Conservation (phyloP, 2,888 invertebrate species). For the Drosophila kanekoi region DNA sequence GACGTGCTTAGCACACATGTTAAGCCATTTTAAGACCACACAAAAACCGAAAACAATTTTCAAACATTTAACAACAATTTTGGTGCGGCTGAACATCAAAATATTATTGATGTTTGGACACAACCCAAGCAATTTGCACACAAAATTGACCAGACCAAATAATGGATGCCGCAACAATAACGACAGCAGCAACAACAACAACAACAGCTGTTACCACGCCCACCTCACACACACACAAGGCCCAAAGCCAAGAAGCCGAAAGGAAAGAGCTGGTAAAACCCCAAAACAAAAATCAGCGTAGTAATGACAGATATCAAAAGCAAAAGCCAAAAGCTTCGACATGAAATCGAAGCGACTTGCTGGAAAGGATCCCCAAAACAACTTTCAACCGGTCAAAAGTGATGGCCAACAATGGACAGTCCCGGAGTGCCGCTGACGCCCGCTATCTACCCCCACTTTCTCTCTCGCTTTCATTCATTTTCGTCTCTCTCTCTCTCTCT, state of each 20-base stretch:
- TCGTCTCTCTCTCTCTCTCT: background rate
- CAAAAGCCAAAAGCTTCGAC: slow-evolving; percentile 64
- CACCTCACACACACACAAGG: slow-evolving; percentile 27
- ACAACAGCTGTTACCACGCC: slow-evolving; percentile 60
- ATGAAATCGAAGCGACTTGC: slow-evolving; percentile 45
- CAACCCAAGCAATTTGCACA: slow-evolving; percentile 75
- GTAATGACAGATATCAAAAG: slow-evolving; percentile 54
- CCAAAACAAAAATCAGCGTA: slow-evolving; percentile 68
- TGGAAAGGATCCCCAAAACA: slow-evolving; percentile 52
- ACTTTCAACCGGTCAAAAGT: slow-evolving; percentile 64
- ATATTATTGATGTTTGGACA: slow-evolving; percentile 71
- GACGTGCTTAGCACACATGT: slow-evolving; percentile 20
- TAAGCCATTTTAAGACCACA: slow-evolving; percentile 21
- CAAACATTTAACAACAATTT: slow-evolving; percentile 43
- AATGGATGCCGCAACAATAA: slow-evolving; percentile 39
- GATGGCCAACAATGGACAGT: slow-evolving; percentile 54
- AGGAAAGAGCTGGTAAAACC: slow-evolving; percentile 36
- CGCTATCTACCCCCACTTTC: background rate
- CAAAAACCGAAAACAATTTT: slow-evolving; percentile 44
- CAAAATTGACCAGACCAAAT: slow-evolving; percentile 62
- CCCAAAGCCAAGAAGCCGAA: slow-evolving; percentile 21
- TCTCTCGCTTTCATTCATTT: background rate
- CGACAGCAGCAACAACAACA: slow-evolving; percentile 25
- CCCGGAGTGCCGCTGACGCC: slow-evolving; percentile 1
- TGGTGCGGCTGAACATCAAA: slow-evolving; percentile 40